Percentiles rank a stretch among this genome's conserved stretches.
phyloP scores from a whole-genome alignment of 2,113 vertebrate species.

The Peromyscus californicus region DNA sequence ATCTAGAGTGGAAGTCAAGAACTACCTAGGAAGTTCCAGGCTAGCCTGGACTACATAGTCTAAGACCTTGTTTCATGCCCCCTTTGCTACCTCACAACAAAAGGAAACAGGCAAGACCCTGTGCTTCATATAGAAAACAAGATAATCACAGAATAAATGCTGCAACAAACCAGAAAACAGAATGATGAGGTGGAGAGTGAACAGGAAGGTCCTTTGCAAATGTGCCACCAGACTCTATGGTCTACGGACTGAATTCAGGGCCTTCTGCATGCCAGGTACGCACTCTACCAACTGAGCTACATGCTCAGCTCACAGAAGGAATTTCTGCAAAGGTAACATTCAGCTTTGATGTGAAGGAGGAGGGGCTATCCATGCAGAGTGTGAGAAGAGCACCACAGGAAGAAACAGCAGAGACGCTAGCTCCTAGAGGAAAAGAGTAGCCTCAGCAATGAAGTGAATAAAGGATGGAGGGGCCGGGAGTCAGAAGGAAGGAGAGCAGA shows the following conservation, averaged over 20 bases:
- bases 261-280: background rate
- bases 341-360: background rate
- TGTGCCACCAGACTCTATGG: background rate
- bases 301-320: background rate
- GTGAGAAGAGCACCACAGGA: background rate
- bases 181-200: background rate
- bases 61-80: background rate
- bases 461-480: too few relatives aligned
- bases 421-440: background rate
- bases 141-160: background rate
- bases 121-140: constrained; percentile 24
- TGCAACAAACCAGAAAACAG: constrained; percentile 5
- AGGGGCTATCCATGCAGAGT: background rate
- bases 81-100: background rate
- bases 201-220: background rate
- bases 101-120: constrained; percentile 9
- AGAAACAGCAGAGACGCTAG: constrained; percentile 1
- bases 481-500: too few relatives aligned
- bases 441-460: background rate
- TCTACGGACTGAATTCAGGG: background rate
- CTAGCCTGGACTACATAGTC: background rate
- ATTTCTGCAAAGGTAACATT: background rate
- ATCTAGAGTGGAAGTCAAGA: background rate
- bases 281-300: background rate
- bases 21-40: background rate